Evolutionary conservation across 2,888 invertebrate species (phyloP).

Genomic region (Holacanthella duospinosa): DNA sequence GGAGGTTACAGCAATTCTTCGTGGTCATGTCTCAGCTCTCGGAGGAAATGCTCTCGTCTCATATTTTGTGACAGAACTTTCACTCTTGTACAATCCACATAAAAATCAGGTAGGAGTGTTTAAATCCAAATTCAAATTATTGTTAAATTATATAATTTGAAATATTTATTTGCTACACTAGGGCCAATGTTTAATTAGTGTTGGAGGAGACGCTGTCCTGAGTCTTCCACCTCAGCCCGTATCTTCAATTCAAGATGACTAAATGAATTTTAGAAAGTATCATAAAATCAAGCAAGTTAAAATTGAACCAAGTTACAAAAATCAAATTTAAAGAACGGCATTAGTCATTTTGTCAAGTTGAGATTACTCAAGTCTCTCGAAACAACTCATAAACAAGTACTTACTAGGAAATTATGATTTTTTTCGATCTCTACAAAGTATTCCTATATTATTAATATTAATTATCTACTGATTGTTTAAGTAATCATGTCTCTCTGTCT

Average conservation of each 20-base stretch:
- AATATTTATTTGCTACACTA: constrained; percentile 46
- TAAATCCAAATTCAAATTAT: constrained; percentile 1
- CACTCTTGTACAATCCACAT: constrained; percentile 82
- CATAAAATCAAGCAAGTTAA: not conserved
- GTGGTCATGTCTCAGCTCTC: constrained; percentile 83
- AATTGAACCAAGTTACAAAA: not conserved
- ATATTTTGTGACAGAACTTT: constrained; percentile 83
- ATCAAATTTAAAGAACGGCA: too few species aligned
- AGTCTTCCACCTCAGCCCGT: not conserved
- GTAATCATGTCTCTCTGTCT: too few species aligned
- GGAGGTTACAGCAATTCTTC: constrained; percentile 82
- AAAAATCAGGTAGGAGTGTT: constrained; percentile 76
- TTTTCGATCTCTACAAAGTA: not conserved
- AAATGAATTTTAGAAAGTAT: not conserved
- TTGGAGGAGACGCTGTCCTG: constrained; percentile 82
- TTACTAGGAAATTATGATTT: not conserved
- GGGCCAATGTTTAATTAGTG: constrained; percentile 91
- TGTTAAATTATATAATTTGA: not conserved
- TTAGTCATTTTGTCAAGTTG: too few species aligned
- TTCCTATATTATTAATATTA: too few species aligned
- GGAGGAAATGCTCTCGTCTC: constrained; percentile 93
- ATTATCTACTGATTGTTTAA: too few species aligned
- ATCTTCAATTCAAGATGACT: not conserved
- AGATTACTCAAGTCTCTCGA: too few species aligned
- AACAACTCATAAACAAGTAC: too few species aligned